Percentiles rank a stretch among this genome's conserved stretches.
Evolutionary conservation across 1,140 invertebrate species (phyloP).

Genomic region (Linepithema humile): DNA sequence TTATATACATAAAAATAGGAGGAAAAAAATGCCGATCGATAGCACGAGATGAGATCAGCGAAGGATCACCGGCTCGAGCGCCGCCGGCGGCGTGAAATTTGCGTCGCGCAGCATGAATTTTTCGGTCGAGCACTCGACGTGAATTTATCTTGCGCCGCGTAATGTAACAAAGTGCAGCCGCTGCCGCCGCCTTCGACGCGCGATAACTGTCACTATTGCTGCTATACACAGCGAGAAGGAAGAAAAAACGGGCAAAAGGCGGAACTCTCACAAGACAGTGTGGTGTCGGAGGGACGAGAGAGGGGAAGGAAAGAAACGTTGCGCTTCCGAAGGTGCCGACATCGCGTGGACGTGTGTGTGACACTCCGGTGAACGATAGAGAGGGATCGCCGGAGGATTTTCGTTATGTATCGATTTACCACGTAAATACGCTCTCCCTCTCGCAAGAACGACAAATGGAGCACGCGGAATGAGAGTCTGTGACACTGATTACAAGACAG

Average conservation of each 20-base stretch:
- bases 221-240: background rate
- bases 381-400: constrained; percentile 58
- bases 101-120: background rate
- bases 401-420: constrained; percentile 72
- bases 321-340: constrained; percentile 69
- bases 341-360: constrained; percentile 59
- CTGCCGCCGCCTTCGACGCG: background rate
- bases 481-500: constrained; percentile 56
- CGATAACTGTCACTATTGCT: constrained; percentile 56
- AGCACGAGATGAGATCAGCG: too few relatives aligned
- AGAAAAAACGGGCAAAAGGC: background rate
- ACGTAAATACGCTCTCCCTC: constrained; percentile 62
- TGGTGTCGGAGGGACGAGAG: background rate
- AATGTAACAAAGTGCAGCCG: background rate
- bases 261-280: background rate
- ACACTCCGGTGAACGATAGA: constrained; percentile 61
- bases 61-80: too few relatives aligned
- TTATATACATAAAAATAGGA: too few relatives aligned
- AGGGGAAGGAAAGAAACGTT: constrained; percentile 23
- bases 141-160: background rate
- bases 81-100: too few relatives aligned
- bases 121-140: background rate
- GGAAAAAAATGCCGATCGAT: too few relatives aligned
- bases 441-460: constrained; percentile 65
- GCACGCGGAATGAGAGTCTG: constrained; percentile 62